Conservation (phyloP, 2,888 invertebrate genomes). For the Sphaerophoria rueppellii region DNA sequence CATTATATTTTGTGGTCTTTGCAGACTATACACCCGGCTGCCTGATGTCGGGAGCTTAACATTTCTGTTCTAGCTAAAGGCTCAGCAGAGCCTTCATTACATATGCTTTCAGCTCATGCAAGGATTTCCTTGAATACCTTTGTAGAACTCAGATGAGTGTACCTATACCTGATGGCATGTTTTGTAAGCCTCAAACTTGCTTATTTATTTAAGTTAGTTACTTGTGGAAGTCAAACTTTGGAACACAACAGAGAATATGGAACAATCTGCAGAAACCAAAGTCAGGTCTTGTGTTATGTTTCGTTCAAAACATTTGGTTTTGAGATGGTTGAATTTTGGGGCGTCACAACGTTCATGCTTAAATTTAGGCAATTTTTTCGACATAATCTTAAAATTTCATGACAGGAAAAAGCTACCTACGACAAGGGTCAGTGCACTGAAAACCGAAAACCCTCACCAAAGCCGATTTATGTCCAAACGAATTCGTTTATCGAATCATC, state of each 20-base stretch:
- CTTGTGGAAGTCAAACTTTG: constrained; percentile 44
- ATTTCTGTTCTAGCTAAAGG: constrained; percentile 33
- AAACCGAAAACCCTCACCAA: background rate
- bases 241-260: constrained; percentile 24
- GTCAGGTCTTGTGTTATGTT: constrained; percentile 43
- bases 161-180: background rate
- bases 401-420: too few relatives aligned
- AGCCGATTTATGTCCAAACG: constrained; percentile 2
- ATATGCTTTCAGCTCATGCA: constrained; percentile 58
- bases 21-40: background rate
- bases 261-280: constrained; percentile 28
- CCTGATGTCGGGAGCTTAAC: constrained; percentile 47
- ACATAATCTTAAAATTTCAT: too few relatives aligned
- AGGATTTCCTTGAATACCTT: constrained; percentile 33
- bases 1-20: constrained; percentile 67
- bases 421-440: too few relatives aligned
- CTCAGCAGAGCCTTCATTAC: constrained; percentile 43
- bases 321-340: too few relatives aligned
- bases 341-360: too few relatives aligned
- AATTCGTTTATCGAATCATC: background rate
- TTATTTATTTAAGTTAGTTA: constrained; percentile 49
- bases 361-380: too few relatives aligned
- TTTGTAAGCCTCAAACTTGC: constrained; percentile 46
- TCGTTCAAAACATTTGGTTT: too few relatives aligned
- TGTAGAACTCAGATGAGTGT: background rate